These are phyloP conservation scores for Beroe forskalii DNA, from an alignment of 37 sponge, comb jelly and placozoan species.

Conservation along the genomic window DNA sequence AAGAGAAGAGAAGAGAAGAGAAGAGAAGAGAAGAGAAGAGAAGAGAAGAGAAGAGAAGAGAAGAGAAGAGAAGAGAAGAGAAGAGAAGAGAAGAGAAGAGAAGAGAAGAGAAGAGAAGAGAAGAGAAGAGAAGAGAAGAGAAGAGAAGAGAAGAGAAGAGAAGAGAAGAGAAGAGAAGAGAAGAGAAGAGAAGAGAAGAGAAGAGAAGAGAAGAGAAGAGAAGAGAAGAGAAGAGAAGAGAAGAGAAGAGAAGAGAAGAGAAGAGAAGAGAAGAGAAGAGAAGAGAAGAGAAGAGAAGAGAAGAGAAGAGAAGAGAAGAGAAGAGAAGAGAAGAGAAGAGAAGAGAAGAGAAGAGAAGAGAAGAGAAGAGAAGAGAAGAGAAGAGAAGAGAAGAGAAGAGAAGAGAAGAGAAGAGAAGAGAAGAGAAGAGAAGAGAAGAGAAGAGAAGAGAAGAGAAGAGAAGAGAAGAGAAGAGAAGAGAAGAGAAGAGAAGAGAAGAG, in stretches of 20 bases:
- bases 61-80: no score
- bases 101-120: no score
- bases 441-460: constrained; percentile 2
- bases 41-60: no score
- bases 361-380: constrained; percentile 2
- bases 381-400: constrained; percentile 2
- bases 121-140: no score
- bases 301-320: constrained; percentile 2
- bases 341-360: constrained; percentile 2
- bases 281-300: constrained; percentile 2
- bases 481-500: constrained; percentile 2
- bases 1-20: no score
- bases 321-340: constrained; percentile 2
- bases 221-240: background rate
- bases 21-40: no score
- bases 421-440: constrained; percentile 2
- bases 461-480: constrained; percentile 2
- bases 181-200: no score
- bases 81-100: no score
- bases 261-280: constrained; percentile 2
- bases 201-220: no score
- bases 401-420: constrained; percentile 2
- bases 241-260: background rate
- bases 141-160: no score
- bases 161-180: no score